Conservation (phyloP, 2,113 vertebrate genomes). For the Murina feae region DNA sequence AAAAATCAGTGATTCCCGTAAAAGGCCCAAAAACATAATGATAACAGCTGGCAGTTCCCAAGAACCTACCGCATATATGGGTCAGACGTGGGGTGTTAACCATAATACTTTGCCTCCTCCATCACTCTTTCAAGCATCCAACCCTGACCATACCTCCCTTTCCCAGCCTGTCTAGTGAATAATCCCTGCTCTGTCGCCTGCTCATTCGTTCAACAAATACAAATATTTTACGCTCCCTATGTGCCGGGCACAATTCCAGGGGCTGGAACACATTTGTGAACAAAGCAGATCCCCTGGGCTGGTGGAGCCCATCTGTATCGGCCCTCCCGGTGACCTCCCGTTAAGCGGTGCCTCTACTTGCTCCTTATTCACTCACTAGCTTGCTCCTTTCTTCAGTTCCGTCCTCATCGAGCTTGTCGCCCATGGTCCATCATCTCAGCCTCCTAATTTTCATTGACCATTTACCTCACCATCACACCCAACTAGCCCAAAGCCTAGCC, state of each 20-base stretch:
- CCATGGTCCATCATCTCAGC: neutral
- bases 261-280: neutral
- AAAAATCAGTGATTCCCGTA: neutral
- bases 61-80: neutral
- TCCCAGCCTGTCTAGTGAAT: neutral
- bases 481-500: neutral
- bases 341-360: neutral
- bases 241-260: neutral
- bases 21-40: neutral
- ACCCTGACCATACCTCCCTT: neutral
- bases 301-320: neutral
- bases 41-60: neutral
- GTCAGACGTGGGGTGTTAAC: neutral
- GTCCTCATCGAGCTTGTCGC: neutral
- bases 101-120: neutral
- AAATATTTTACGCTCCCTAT: neutral
- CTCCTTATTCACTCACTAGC: neutral
- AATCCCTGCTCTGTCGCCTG: neutral
- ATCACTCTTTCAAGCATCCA: neutral
- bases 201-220: neutral
- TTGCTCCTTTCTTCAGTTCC: neutral
- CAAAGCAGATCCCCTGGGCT: neutral
- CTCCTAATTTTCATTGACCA: neutral
- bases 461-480: neutral
- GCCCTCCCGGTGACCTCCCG: neutral